A percentile compares a stretch with the other conserved stretches of the same genome.
Evolutionary conservation across 2,797 vertebrate species (phyloP).

Genomic region (Cossypha niveicapilla): DNA sequence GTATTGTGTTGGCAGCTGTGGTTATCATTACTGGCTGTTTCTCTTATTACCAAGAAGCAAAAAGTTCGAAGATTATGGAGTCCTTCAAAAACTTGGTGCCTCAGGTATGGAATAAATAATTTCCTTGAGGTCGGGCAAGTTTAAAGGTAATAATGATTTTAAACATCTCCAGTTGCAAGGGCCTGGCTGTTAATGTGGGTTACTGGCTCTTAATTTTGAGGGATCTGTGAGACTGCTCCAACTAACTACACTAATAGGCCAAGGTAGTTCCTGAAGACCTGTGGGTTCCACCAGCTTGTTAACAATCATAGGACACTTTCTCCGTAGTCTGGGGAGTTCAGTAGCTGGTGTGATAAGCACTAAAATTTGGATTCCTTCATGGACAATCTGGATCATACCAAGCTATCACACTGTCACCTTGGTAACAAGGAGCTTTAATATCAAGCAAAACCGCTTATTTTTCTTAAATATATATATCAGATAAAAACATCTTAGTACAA

Average conservation of each 20-base stretch:
- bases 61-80: slow-evolving; percentile 98
- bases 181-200: neutral
- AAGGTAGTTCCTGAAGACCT: neutral
- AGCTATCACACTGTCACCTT: neutral
- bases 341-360: neutral
- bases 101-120: slow-evolving; percentile 77
- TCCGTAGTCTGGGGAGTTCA: neutral
- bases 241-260: neutral
- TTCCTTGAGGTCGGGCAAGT: neutral
- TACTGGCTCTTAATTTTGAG: neutral
- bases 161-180: neutral
- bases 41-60: slow-evolving; percentile 98
- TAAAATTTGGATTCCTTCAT: neutral
- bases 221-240: neutral
- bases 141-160: neutral
- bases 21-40: slow-evolving; percentile 98
- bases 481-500: neutral
- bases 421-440: neutral
- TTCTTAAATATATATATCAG: neutral
- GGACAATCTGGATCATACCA: neutral
- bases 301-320: neutral
- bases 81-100: slow-evolving; percentile 98
- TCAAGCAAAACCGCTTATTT: neutral
- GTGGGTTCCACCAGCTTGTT: neutral
- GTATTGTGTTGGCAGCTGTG: slow-evolving; percentile 90